Evolutionary conservation across 1,140 invertebrate species (phyloP).

Genomic region (Geopemphigus sp.): DNA sequence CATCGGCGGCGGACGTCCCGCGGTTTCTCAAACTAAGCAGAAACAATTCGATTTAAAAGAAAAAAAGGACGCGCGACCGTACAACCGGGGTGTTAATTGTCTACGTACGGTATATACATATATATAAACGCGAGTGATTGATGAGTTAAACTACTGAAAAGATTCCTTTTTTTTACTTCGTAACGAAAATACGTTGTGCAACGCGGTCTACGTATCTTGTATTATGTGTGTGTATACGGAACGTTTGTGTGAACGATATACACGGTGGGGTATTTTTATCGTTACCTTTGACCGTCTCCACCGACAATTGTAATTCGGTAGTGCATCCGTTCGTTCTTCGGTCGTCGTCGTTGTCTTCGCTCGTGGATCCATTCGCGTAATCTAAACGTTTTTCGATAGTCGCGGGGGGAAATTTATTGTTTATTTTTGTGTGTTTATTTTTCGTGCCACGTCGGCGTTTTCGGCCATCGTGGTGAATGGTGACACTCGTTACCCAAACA

Average conservation of each 20-base stretch:
- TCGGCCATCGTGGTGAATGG: too few species aligned
- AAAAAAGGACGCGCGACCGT: neutral
- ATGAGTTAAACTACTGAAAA: conserved; percentile 27
- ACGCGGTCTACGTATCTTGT: neutral
- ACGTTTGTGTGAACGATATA: too few species aligned
- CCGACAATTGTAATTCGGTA: neutral
- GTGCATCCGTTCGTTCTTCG: too few species aligned
- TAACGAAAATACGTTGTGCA: neutral
- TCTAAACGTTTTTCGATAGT: too few species aligned
- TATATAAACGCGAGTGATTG: neutral
- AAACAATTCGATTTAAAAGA: conserved; percentile 39
- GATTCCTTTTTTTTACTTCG: conserved; percentile 13
- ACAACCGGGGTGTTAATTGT: conserved; percentile 10
- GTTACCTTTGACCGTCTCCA: neutral
- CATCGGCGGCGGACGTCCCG: conserved; percentile 19
- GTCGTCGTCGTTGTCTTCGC: too few species aligned
- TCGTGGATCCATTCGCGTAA: too few species aligned
- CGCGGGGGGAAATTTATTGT: too few species aligned
- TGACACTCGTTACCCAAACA: too few species aligned
- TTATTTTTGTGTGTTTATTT: too few species aligned
- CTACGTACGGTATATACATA: neutral
- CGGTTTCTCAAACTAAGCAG: conserved; percentile 29
- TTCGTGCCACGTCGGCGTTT: too few species aligned
- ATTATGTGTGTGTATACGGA: neutral
- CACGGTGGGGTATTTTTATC: neutral